A percentile compares a stretch with the other conserved stretches of the same genome.
phyloP scores from a whole-genome alignment of 2,113 vertebrate genomes.

The Rhinogobius similis region DNA sequence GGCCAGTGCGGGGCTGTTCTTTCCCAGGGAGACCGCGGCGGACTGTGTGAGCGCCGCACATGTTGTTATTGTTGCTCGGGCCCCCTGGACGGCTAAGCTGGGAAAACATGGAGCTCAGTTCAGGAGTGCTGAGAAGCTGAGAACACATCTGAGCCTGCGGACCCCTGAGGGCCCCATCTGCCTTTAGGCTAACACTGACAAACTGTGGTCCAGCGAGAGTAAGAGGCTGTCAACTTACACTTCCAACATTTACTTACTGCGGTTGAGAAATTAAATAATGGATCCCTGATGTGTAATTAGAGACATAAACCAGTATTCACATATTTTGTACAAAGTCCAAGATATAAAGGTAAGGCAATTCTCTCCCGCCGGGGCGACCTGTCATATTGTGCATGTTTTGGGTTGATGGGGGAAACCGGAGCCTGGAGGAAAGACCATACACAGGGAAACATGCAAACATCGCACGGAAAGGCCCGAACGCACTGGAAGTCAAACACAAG shows the following conservation, averaged over 20 bases:
- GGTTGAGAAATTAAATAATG: neutral
- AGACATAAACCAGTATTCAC: too few species aligned
- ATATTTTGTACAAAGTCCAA: too few species aligned
- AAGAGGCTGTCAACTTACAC: neutral
- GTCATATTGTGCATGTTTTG: too few species aligned
- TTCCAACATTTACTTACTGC: neutral
- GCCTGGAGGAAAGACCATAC: too few species aligned
- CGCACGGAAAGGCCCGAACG: too few species aligned
- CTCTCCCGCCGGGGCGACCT: too few species aligned
- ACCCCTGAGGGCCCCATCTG: conserved; percentile 57
- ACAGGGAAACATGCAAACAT: too few species aligned
- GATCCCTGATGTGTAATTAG: too few species aligned
- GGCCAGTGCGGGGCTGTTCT: conserved; percentile 22
- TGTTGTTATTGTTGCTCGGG: conserved; percentile 65
- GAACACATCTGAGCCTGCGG: conserved; percentile 43
- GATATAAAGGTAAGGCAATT: too few species aligned
- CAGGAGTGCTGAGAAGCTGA: conserved; percentile 31
- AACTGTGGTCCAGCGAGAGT: conserved; percentile 4
- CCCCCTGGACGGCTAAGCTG: conserved; percentile 64
- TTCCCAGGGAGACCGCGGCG: conserved; percentile 60
- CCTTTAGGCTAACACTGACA: conserved; percentile 33
- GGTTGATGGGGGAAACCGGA: too few species aligned
- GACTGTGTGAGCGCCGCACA: conserved; percentile 59
- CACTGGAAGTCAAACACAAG: too few species aligned
- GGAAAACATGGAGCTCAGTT: conserved; percentile 61